Evolutionary conservation across 2,888 invertebrate genomes (phyloP).

Genomic region (Dichetophora obliterata): DNA sequence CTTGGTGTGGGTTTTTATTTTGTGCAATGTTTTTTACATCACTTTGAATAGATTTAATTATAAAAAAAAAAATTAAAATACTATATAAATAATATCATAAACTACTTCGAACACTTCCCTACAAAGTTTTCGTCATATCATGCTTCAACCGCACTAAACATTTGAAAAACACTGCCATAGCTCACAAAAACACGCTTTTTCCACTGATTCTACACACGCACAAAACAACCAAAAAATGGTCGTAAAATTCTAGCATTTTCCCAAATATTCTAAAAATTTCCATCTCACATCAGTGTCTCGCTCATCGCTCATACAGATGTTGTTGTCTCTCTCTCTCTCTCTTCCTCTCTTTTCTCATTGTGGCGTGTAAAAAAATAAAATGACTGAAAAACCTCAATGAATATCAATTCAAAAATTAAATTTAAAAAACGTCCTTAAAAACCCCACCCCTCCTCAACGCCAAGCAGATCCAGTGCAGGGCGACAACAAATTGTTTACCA

Average conservation of each 20-base stretch:
- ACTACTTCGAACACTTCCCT: neutral
- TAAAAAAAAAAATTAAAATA: no score
- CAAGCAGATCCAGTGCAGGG: conserved; percentile 70
- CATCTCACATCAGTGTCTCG: conserved; percentile 32
- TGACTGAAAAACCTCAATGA: conserved; percentile 2
- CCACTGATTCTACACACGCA: conserved; percentile 13
- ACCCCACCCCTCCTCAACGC: conserved; percentile 33
- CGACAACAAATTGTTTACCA: conserved; percentile 66
- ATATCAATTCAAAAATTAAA: neutral
- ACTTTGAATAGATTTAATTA: no score
- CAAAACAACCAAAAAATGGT: neutral
- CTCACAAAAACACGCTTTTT: conserved; percentile 21
- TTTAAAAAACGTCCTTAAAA: conserved; percentile 41
- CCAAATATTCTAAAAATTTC: conserved; percentile 1
- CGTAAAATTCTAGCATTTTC: neutral
- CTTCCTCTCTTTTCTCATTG: conserved; percentile 21
- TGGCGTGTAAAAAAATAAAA: neutral
- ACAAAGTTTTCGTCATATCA: no score
- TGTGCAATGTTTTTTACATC: neutral
- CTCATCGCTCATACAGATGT: conserved; percentile 45
- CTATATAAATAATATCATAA: neutral
- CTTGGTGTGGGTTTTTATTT: no score
- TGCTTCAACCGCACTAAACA: neutral
- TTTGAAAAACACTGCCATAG: neutral
- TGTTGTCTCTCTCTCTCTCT: conserved; percentile 44